phyloP scores from a whole-genome alignment of 2,113 vertebrate genomes.

The Sapayoa aenigma region DNA sequence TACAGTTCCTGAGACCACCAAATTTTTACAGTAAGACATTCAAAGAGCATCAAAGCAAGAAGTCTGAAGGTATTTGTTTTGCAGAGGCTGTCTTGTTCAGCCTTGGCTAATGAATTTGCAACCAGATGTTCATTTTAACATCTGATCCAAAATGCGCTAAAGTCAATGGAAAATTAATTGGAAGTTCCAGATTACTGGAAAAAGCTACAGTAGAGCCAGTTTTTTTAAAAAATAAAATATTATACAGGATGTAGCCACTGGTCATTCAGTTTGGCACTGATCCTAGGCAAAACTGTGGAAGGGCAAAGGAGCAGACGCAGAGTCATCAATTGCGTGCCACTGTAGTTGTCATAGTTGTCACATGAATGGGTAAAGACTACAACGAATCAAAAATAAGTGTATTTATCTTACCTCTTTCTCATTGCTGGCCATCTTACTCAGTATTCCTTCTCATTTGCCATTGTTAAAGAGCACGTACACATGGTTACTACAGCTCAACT shows the following conservation, averaged over 20 bases:
- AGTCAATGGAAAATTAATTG: constrained; percentile 33
- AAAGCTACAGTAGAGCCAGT: neutral
- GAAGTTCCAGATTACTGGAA: constrained; percentile 8
- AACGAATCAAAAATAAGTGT: neutral
- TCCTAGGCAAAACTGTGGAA: neutral
- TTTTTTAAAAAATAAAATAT: neutral
- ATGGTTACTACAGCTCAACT: neutral
- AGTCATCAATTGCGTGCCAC: neutral
- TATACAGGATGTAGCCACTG: neutral
- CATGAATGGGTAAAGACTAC: neutral
- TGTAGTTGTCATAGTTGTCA: neutral
- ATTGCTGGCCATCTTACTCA: neutral
- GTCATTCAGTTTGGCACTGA: neutral
- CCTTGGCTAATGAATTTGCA: constrained; percentile 23
- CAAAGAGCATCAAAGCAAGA: neutral
- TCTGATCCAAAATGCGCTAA: constrained; percentile 20
- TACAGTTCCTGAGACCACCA: neutral
- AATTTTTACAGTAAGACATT: neutral
- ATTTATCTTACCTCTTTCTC: neutral
- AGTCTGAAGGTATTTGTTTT: neutral
- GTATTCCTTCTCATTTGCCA: neutral
- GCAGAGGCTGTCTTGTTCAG: neutral
- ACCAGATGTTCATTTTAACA: constrained; percentile 30
- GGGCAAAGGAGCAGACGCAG: neutral
- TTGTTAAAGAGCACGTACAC: neutral